Conservation (phyloP, 2,113 vertebrate species). For the Corapipo altera region DNA sequence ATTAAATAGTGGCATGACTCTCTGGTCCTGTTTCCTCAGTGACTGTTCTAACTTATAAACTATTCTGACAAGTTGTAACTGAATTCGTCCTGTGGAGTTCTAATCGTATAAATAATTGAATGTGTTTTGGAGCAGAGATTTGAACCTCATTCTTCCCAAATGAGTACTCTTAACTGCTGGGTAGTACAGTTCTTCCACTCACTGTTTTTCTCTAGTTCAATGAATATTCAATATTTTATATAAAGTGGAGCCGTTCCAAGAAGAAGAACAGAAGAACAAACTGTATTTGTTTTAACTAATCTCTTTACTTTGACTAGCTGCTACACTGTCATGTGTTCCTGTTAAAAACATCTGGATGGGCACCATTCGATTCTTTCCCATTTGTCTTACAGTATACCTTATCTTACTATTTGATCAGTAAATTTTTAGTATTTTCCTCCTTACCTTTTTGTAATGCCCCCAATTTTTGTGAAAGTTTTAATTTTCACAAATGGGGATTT, state of each 20-base stretch:
- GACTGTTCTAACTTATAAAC: neutral
- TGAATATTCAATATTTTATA: constrained; percentile 24
- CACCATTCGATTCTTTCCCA: neutral
- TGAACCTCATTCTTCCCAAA: neutral
- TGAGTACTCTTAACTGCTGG: neutral
- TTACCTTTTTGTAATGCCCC: neutral
- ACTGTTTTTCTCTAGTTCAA: neutral
- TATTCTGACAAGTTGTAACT: neutral
- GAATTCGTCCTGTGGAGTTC: neutral
- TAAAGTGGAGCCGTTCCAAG: neutral
- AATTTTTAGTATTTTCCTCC: neutral
- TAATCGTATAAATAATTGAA: constrained; percentile 31
- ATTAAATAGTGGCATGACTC: neutral
- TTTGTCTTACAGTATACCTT: neutral
- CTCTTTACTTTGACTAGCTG: neutral
- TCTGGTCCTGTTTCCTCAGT: neutral
- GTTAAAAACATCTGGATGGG: neutral
- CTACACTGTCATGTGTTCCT: neutral
- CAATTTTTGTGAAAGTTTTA: neutral
- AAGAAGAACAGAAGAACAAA: neutral
- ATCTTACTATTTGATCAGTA: neutral
- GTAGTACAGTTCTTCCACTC: neutral
- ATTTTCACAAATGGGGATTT: neutral
- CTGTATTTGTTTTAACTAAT: neutral
- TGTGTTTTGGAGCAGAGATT: neutral